phyloP scores from a whole-genome alignment of 2,113 vertebrate genomes.

The Urocitellus parryii region DNA sequence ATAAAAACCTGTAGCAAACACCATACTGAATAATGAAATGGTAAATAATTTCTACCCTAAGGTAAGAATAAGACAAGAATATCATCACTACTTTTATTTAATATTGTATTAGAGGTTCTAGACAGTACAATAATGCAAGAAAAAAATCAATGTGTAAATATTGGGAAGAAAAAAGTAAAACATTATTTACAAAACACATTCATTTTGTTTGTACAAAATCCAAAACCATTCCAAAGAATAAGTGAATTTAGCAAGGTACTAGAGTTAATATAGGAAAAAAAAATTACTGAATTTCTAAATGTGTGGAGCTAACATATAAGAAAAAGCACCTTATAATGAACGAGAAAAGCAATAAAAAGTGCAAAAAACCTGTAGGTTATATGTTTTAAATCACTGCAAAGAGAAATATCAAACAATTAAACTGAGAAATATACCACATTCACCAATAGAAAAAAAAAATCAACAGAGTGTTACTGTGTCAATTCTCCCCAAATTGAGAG shows the following conservation, averaged over 20 bases:
- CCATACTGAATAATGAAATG: neutral
- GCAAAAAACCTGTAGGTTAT: neutral
- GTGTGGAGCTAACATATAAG: neutral
- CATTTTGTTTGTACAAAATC: neutral
- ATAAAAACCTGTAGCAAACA: neutral
- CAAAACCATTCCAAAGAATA: slow-evolving; percentile 25
- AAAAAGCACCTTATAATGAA: neutral
- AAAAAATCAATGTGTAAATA: neutral
- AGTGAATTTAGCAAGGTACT: slow-evolving; percentile 2
- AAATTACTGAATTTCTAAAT: slow-evolving; percentile 11
- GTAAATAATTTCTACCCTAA: neutral
- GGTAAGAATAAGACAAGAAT: neutral
- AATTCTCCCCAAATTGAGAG: neutral
- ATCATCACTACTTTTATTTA: neutral
- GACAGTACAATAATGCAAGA: neutral
- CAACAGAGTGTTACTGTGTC: neutral
- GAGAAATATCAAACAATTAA: slow-evolving; percentile 6
- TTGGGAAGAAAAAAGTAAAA: neutral
- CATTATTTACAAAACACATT: neutral
- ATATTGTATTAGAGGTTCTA: neutral
- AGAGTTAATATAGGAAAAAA: neutral
- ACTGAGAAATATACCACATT: neutral
- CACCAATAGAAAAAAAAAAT: neutral
- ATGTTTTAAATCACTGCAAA: neutral
- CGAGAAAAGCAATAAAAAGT: neutral